phyloP scores from a whole-genome alignment of 2,113 vertebrate genomes.

The Xiphias gladius region DNA sequence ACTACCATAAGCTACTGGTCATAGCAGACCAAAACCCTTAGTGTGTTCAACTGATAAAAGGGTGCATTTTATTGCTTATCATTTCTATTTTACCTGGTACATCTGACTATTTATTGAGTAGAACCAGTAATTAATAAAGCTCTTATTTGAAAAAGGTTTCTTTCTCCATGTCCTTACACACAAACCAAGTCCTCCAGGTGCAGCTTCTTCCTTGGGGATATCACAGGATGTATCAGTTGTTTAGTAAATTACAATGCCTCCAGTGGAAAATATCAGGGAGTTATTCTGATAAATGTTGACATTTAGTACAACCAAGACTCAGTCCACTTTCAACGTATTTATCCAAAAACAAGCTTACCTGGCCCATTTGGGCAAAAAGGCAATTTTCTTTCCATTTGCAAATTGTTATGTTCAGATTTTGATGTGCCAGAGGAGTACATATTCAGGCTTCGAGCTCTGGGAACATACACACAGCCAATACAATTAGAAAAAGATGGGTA shows the following conservation, averaged over 20 bases:
- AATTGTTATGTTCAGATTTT: constrained; percentile 60
- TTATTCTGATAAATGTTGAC: constrained; percentile 62
- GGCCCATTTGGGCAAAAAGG: constrained; percentile 39
- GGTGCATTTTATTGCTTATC: not conserved
- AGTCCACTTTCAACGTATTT: constrained; percentile 34
- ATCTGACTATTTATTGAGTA: not conserved
- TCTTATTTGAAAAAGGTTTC: constrained; percentile 7
- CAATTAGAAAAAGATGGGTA: constrained; percentile 58
- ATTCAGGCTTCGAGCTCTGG: constrained; percentile 34
- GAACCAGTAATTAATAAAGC: not conserved
- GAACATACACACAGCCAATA: constrained; percentile 48
- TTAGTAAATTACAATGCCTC: constrained; percentile 39
- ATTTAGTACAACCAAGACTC: constrained; percentile 57
- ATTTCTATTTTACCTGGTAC: not conserved
- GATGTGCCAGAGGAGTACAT: constrained; percentile 50
- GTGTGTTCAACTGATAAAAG: too few relatives aligned
- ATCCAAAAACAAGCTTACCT: constrained; percentile 60
- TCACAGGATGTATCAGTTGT: constrained; percentile 15
- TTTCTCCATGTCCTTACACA: not conserved
- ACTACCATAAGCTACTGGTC: too few relatives aligned
- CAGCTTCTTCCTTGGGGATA: constrained; percentile 6
- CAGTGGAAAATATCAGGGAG: constrained; percentile 43
- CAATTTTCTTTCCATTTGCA: constrained; percentile 65
- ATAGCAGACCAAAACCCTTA: too few relatives aligned
- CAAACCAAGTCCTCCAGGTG: not conserved